Conservation (phyloP, 2,797 vertebrate species). For the Nothura maculosa region DNA sequence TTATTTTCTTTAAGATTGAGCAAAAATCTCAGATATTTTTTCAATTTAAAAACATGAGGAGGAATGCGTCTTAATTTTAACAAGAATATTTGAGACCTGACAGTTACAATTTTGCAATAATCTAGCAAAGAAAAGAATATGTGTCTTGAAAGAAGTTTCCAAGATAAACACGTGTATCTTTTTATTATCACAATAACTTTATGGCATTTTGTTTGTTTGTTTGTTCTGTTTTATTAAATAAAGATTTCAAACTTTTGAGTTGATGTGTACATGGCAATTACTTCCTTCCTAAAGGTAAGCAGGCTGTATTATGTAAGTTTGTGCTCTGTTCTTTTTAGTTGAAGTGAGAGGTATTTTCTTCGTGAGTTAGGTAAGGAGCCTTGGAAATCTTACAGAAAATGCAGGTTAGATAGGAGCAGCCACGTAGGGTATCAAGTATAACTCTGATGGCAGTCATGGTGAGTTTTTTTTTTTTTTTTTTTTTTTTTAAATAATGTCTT, state of each 20-base stretch:
- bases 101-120: background rate
- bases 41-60: background rate
- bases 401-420: too few relatives aligned
- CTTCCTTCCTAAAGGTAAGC: background rate
- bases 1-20: background rate
- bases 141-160: background rate
- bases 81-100: background rate
- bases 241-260: background rate
- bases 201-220: background rate
- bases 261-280: fast-evolving
- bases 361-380: fast-evolving
- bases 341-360: background rate
- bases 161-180: background rate
- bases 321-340: background rate
- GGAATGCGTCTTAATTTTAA: background rate
- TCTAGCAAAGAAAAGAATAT: background rate
- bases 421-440: too few relatives aligned
- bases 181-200: background rate
- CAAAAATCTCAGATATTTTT: background rate
- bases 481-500: too few relatives aligned
- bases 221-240: background rate
- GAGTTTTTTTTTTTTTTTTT: too few relatives aligned
- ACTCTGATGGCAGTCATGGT: too few relatives aligned
- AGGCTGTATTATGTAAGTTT: background rate
- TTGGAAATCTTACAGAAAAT: too few relatives aligned